Percentiles rank a stretch among this genome's conserved stretches.
Conservation (phyloP, 2,888 invertebrate species). For the Bhutanitis thaidina region DNA sequence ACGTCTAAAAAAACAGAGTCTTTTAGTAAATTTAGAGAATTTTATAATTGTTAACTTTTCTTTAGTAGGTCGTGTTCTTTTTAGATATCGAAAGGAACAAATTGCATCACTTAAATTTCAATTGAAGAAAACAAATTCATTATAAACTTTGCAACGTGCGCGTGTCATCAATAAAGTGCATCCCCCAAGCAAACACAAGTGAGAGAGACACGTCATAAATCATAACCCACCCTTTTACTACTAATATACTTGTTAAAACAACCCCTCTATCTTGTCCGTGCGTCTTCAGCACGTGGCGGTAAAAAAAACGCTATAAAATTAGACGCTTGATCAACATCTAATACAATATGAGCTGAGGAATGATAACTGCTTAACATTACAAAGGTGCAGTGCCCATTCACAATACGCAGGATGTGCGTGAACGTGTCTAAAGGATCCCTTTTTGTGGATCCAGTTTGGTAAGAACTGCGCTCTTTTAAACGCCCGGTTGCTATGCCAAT, state of each 20-base stretch:
- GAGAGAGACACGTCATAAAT: constrained; percentile 75
- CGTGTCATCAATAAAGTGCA: constrained; percentile 72
- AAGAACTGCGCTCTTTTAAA: constrained; percentile 31
- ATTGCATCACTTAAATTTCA: constrained; percentile 23
- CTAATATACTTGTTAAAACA: constrained; percentile 79
- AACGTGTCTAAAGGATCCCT: constrained; percentile 45
- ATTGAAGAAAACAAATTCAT: constrained; percentile 44
- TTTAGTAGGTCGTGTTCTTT: too few species aligned
- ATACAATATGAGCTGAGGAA: constrained; percentile 45
- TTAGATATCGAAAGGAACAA: constrained; percentile 16
- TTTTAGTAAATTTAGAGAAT: too few species aligned
- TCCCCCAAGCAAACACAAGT: constrained; percentile 65
- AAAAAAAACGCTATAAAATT: constrained; percentile 60
- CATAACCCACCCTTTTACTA: constrained; percentile 68
- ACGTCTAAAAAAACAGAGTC: too few species aligned
- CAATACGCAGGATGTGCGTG: constrained; percentile 64
- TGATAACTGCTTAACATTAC: constrained; percentile 74
- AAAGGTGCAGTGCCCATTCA: constrained; percentile 53
- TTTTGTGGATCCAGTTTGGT: constrained; percentile 40
- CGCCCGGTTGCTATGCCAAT: constrained; percentile 50
- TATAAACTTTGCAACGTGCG: constrained; percentile 43
- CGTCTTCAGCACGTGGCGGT: constrained; percentile 52
- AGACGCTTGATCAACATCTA: constrained; percentile 48
- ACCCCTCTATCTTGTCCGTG: constrained; percentile 70
- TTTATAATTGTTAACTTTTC: too few species aligned